A percentile compares a stretch with the other conserved stretches of the same genome.
phyloP scores from a whole-genome alignment of 2,113 vertebrate species.

The Ptilorrhoa leucosticta region DNA sequence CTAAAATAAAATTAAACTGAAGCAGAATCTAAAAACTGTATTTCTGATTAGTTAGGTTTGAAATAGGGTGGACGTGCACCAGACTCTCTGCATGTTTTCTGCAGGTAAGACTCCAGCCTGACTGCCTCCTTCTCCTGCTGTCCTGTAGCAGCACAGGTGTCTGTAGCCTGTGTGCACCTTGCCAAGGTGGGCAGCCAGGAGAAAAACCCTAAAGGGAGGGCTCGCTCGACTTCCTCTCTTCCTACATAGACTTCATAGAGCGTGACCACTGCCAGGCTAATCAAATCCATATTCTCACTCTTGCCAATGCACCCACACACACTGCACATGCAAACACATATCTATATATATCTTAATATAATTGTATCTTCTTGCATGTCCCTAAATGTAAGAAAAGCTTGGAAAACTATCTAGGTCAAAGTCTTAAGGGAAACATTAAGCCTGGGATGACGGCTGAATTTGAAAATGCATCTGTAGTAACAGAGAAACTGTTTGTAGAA shows the following conservation, averaged over 20 bases:
- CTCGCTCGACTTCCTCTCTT: not conserved
- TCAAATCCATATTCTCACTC: not conserved
- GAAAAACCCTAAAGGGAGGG: not conserved
- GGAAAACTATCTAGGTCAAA: not conserved
- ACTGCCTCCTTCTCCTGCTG: not conserved
- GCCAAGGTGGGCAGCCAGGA: not conserved
- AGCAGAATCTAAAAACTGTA: not conserved
- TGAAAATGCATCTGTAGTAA: not conserved
- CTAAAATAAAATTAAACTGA: not conserved
- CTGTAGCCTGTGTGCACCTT: not conserved
- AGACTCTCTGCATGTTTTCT: not conserved
- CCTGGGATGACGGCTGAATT: not conserved
- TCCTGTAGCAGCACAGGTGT: not conserved
- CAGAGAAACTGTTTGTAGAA: not conserved
- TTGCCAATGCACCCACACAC: not conserved
- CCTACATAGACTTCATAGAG: not conserved
- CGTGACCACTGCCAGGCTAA: not conserved
- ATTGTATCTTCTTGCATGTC: not conserved
- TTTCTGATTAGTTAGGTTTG: not conserved
- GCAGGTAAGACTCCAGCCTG: not conserved
- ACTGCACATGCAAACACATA: not conserved
- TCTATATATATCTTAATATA: not conserved
- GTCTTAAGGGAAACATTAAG: not conserved
- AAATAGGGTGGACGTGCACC: fast-evolving
- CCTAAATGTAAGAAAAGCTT: not conserved